These are phyloP conservation scores for Amphipoea oculea DNA, from an alignment of 2,888 invertebrate species.

Conservation along the genomic window DNA sequence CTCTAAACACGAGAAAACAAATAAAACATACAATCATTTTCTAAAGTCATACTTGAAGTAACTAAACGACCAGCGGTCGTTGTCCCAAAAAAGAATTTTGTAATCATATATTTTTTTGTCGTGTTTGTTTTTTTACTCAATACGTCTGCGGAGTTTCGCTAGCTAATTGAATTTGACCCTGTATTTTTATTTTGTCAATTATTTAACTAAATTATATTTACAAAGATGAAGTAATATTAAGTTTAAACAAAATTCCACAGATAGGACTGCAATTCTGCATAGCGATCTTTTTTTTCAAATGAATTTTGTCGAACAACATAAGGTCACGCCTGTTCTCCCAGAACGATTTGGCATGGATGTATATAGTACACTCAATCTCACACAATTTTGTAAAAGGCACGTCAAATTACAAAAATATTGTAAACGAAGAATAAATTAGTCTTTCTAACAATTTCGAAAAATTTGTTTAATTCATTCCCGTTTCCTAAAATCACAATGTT, in stretches of 20 bases:
- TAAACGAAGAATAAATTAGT: constrained; percentile 22
- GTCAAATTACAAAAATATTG: background rate
- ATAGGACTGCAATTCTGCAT: background rate
- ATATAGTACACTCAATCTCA: background rate
- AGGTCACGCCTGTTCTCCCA: background rate
- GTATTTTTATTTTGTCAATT: background rate
- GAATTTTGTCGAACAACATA: background rate
- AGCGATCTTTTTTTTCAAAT: background rate
- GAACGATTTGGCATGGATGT: background rate
- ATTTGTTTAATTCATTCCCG: constrained; percentile 8
- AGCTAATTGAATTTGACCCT: no score
- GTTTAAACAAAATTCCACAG: background rate
- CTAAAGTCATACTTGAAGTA: no score
- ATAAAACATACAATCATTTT: no score
- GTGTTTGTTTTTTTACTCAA: no score
- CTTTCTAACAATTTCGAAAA: background rate
- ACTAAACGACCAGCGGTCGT: no score
- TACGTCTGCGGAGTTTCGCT: no score
- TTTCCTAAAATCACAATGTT: background rate
- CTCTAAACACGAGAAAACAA: no score
- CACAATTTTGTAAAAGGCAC: background rate
- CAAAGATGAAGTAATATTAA: background rate
- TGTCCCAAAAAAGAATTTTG: no score
- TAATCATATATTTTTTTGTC: no score
- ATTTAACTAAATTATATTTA: background rate